Percentiles rank a stretch among this genome's conserved stretches.
These are phyloP conservation scores for Dendroctonus ponderosae DNA, from an alignment of 1,140 invertebrate genomes.

Conservation along the genomic window DNA sequence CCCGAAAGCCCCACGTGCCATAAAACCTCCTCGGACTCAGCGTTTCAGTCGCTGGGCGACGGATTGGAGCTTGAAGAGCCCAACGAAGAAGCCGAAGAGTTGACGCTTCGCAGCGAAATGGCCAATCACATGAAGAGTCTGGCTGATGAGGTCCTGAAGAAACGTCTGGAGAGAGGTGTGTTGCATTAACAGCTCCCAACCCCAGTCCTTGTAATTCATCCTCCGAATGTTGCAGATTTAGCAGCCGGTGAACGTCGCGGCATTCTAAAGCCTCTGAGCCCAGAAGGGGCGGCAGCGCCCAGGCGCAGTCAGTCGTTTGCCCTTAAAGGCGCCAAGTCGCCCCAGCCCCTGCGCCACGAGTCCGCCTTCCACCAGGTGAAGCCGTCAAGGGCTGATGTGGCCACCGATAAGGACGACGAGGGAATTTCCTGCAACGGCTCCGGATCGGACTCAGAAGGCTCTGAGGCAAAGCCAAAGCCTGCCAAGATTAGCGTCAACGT, in stretches of 20 bases:
- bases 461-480: conserved; percentile 12
- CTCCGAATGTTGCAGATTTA: conserved; percentile 3
- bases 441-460: conserved; percentile 43
- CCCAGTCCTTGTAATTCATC: not conserved
- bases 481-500: conserved; percentile 18
- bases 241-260: conserved; percentile 33
- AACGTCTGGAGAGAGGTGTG: conserved; percentile 40
- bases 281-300: conserved; percentile 6
- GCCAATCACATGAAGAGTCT: conserved; percentile 56
- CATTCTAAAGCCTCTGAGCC: conserved; percentile 36
- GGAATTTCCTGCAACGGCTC: conserved; percentile 49
- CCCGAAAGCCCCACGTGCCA: conserved; percentile 57
- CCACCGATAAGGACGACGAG: conserved; percentile 44
- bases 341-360: conserved; percentile 12
- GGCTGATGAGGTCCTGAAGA: conserved; percentile 48
- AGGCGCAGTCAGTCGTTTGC: conserved; percentile 24
- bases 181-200: not conserved
- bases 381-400: conserved; percentile 19
- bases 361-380: conserved; percentile 27
- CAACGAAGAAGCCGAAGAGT: conserved; percentile 25
- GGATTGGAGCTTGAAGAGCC: conserved; percentile 43
- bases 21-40: conserved; percentile 57
- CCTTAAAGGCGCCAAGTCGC: conserved; percentile 34
- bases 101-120: conserved; percentile 30
- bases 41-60: conserved; percentile 49